phyloP scores from a whole-genome alignment of 2,113 vertebrate genomes.

The Sitta europaea region DNA sequence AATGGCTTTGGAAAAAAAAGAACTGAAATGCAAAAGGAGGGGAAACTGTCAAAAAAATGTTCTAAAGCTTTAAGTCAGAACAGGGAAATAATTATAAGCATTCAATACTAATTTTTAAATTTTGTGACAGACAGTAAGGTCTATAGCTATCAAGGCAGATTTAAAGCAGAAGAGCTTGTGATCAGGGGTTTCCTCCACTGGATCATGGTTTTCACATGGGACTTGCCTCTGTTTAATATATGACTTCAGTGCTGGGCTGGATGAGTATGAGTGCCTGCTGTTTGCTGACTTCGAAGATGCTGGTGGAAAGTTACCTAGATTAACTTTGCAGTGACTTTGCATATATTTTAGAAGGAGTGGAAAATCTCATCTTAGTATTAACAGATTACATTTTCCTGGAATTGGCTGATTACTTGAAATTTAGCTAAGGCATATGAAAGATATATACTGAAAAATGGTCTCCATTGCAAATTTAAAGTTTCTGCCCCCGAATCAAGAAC shows the following conservation, averaged over 20 bases:
- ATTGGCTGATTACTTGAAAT: background rate
- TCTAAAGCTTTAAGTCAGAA: background rate
- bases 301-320: background rate
- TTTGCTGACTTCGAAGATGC: background rate
- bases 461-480: background rate
- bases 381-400: background rate
- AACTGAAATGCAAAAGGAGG: background rate
- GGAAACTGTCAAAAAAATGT: background rate
- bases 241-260: background rate
- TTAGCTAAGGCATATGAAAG: background rate
- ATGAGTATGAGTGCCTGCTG: fast-evolving
- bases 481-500: background rate
- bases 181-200: background rate
- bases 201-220: background rate
- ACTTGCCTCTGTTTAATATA: background rate
- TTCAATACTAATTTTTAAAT: background rate
- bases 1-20: background rate
- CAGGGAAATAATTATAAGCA: background rate
- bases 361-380: background rate
- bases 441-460: background rate
- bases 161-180: background rate
- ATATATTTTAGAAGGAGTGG: background rate
- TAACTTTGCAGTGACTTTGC: background rate
- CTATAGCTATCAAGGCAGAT: background rate
- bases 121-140: background rate